Conservation (phyloP, 1,140 invertebrate species). For the Tribolium madens region DNA sequence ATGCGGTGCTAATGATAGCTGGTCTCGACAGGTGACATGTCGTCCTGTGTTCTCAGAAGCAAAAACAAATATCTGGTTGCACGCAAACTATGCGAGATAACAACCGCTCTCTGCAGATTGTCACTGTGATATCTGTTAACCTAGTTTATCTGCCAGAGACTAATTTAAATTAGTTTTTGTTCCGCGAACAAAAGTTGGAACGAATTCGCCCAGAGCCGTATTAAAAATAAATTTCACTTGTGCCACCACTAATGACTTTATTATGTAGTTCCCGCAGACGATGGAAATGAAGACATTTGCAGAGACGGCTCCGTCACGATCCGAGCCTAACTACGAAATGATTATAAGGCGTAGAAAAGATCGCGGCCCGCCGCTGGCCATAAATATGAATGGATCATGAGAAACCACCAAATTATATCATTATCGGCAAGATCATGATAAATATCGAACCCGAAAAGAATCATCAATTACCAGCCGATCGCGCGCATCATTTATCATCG, state of each 20-base stretch:
- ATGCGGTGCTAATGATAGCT: constrained; percentile 47
- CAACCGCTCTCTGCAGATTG: constrained; percentile 37
- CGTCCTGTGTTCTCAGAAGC: constrained; percentile 7
- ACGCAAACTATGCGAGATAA: constrained; percentile 43
- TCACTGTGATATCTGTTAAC: constrained; percentile 28
- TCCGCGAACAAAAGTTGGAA: constrained; percentile 1
- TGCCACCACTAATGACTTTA: constrained; percentile 47
- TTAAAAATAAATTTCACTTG: neutral
- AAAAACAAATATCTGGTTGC: constrained; percentile 41
- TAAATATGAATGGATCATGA: constrained; percentile 40
- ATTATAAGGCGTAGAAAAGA: constrained; percentile 48
- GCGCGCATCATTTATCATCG: constrained; percentile 20
- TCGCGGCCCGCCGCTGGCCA: constrained; percentile 3
- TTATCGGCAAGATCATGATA: constrained; percentile 44
- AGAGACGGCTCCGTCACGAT: constrained; percentile 40
- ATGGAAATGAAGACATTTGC: constrained; percentile 50
- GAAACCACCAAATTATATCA: constrained; percentile 36
- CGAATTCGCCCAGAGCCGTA: neutral
- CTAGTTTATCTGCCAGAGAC: neutral
- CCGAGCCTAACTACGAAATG: constrained; percentile 40
- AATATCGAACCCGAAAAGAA: constrained; percentile 8
- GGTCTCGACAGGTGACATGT: constrained; percentile 46
- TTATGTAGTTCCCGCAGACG: constrained; percentile 46
- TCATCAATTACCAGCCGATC: constrained; percentile 17
- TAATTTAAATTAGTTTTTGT: constrained; percentile 40